These are phyloP conservation scores for Nanorana parkeri DNA, from an alignment of 2,113 vertebrate species.

Conservation along the genomic window DNA sequence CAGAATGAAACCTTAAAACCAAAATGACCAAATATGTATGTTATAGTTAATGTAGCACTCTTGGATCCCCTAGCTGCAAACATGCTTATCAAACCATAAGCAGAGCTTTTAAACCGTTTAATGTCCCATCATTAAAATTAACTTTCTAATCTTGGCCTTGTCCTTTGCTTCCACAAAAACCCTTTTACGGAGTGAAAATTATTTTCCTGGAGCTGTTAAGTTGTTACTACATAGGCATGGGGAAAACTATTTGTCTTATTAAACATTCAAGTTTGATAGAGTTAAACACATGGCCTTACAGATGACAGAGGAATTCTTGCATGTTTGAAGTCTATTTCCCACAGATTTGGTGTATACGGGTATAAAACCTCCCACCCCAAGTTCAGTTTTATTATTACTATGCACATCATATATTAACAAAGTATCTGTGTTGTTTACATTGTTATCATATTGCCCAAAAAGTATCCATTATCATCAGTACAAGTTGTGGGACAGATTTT, in stretches of 20 bases:
- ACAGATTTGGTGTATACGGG: conserved; percentile 43
- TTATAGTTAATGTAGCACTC: background rate
- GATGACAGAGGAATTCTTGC: conserved; percentile 69
- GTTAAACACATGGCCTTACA: conserved; percentile 64
- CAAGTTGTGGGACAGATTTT: background rate
- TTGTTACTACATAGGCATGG: conserved; percentile 59
- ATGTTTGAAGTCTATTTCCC: conserved; percentile 62
- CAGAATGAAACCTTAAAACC: background rate
- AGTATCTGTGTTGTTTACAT: conserved; percentile 35
- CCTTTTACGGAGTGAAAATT: conserved; percentile 60
- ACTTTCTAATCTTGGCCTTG: conserved; percentile 68
- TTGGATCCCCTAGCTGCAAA: conserved; percentile 58
- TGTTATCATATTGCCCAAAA: conserved; percentile 35
- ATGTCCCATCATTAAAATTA: conserved; percentile 72
- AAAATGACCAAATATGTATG: conserved; percentile 2
- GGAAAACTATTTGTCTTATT: conserved; percentile 71
- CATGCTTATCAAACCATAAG: conserved; percentile 58
- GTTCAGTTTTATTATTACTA: conserved; percentile 50
- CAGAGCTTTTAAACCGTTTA: conserved; percentile 72
- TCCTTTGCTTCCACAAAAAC: conserved; percentile 69
- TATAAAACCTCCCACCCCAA: conserved; percentile 47
- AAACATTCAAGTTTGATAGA: conserved; percentile 67
- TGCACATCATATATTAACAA: conserved; percentile 52
- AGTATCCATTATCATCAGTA: background rate
- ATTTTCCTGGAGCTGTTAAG: conserved; percentile 62